A percentile compares a stretch with the other conserved stretches of the same genome.
Conservation (phyloP, 2,113 vertebrate genomes). For the Corythornis cristatus region DNA sequence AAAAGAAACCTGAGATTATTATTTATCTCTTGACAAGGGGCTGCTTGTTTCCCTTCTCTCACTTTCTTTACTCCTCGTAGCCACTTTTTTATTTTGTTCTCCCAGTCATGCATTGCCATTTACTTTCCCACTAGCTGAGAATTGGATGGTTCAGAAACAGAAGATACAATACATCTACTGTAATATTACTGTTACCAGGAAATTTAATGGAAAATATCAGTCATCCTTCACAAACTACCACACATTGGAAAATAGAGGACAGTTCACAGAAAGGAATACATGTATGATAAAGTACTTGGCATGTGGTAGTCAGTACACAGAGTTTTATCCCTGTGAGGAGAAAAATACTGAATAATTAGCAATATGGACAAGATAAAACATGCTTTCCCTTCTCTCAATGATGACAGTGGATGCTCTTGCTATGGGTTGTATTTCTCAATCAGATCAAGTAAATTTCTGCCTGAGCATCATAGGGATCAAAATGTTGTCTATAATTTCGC, state of each 20-base stretch:
- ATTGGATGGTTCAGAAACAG: background rate
- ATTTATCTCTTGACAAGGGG: background rate
- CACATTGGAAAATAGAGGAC: background rate
- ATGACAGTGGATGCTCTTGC: background rate
- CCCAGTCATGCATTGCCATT: background rate
- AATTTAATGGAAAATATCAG: background rate
- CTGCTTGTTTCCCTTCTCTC: background rate
- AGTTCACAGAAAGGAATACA: background rate
- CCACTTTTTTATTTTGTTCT: background rate
- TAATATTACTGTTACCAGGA: constrained; percentile 3
- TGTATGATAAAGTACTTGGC: background rate
- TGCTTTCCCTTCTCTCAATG: background rate
- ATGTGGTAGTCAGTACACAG: background rate
- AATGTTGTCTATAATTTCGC: constrained; percentile 6
- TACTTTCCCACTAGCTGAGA: background rate
- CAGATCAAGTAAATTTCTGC: background rate
- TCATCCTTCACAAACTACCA: background rate
- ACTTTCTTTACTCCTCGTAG: background rate
- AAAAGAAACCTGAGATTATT: background rate
- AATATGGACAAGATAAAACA: background rate
- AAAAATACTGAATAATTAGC: background rate
- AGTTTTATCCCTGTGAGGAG: background rate
- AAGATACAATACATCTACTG: background rate
- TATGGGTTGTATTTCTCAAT: background rate
- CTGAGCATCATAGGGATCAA: background rate